phyloP scores from a whole-genome alignment of 2,888 invertebrate genomes.

The Cephus spinipes region DNA sequence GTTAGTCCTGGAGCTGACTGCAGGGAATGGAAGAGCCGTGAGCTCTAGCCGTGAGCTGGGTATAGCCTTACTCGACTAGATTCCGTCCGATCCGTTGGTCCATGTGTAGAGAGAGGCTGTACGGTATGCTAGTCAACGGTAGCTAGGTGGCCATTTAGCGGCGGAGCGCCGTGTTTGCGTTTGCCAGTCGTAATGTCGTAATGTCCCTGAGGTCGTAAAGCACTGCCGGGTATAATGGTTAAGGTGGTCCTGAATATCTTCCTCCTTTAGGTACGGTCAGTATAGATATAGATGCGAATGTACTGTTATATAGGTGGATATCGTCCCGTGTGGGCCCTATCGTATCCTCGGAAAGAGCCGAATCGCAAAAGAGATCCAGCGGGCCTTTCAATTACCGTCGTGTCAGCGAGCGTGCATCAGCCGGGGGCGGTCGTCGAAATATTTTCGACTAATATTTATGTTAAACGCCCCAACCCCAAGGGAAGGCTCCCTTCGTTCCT shows the following conservation, averaged over 20 bases:
- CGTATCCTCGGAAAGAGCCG: neutral
- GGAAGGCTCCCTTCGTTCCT: neutral
- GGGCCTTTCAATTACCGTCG: slow-evolving; percentile 59
- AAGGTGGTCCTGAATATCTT: neutral
- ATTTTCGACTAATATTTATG: slow-evolving; percentile 59
- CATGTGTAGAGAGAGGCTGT: slow-evolving; percentile 1
- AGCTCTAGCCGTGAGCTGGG: neutral
- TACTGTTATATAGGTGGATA: neutral
- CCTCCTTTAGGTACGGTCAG: neutral
- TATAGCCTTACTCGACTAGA: neutral
- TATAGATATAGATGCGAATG: neutral
- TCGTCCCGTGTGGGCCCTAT: neutral
- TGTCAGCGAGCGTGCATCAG: slow-evolving; percentile 54
- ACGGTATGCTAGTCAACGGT: slow-evolving; percentile 43
- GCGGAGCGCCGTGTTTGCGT: slow-evolving; percentile 58
- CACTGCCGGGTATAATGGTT: neutral
- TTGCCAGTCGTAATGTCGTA: slow-evolving; percentile 53
- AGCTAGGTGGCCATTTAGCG: slow-evolving; percentile 62
- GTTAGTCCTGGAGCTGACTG: neutral
- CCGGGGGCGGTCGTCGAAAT: slow-evolving; percentile 51
- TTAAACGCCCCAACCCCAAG: slow-evolving; percentile 40
- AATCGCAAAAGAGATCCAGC: neutral
- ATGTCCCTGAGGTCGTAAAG: neutral
- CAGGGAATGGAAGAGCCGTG: neutral
- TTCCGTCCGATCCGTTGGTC: neutral